Percentiles rank a stretch among this genome's conserved stretches.
phyloP scores from a whole-genome alignment of 92 coral and sea anemone genomes.

The Umimayanthus kanabou region DNA sequence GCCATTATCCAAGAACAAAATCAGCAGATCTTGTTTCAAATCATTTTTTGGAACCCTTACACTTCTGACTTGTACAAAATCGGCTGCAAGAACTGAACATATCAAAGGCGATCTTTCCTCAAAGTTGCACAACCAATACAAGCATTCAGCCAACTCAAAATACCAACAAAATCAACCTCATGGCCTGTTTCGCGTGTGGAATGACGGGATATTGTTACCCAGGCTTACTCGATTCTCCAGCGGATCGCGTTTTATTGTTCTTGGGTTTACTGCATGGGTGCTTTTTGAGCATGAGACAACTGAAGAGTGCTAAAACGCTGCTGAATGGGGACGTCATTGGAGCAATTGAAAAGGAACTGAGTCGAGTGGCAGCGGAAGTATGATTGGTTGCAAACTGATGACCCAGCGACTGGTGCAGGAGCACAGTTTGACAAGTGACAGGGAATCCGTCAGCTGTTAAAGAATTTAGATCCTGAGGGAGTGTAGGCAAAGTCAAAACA shows the following conservation, averaged over 20 bases:
- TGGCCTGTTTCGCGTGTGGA: slow-evolving; percentile 16
- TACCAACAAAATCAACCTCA: neutral
- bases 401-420: slow-evolving; percentile 31
- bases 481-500: no score
- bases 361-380: slow-evolving; percentile 38
- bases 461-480: no score
- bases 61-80: slow-evolving; percentile 9
- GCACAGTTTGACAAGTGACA: no score
- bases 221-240: slow-evolving; percentile 21
- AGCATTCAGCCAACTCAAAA: neutral
- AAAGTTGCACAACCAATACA: neutral
- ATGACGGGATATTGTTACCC: slow-evolving; percentile 24
- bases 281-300: slow-evolving; percentile 47
- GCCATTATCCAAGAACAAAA: slow-evolving; percentile 7
- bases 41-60: neutral
- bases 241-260: slow-evolving; percentile 35
- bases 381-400: slow-evolving; percentile 12
- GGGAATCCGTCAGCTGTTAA: no score
- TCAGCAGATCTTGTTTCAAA: slow-evolving; percentile 17
- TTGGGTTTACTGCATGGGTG: slow-evolving; percentile 44
- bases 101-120: slow-evolving; percentile 1
- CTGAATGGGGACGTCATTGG: slow-evolving; percentile 29
- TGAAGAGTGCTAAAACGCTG: slow-evolving; percentile 37
- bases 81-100: slow-evolving; percentile 24
- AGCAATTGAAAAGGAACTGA: slow-evolving; percentile 27